Base-by-base conservation (phyloP, 2,888 invertebrate species). In the Temnothorax ravouxi region DNA sequence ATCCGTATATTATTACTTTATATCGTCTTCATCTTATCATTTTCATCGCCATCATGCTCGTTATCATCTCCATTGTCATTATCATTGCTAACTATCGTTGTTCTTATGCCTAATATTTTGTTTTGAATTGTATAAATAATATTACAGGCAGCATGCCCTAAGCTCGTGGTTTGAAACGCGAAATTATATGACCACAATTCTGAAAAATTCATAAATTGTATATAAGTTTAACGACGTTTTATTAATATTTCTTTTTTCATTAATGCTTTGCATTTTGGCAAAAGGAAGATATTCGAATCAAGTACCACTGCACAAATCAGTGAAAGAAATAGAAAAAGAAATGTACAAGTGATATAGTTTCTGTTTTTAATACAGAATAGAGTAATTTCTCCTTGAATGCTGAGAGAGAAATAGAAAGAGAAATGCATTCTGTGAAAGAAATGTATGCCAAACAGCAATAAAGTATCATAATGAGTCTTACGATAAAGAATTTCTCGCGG, bases 291-390 rank as follows among this genome's bases (percentile, higher is more conserved):
- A 69, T 89, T 77, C 64, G n/a, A 56, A 47, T 66, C 9, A 25
- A 59, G 80, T 87, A 86, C 67, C 67, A 84, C 86, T 87, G 89
- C 88, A 88, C 84, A 89, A 89, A 84, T 88, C 79, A 61, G 62
- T 67, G 61, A 75, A 74, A 81, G 41, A 50, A 50, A 18, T 0
- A 80, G 21, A n/a, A 34, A n/a, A 56, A 29, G 54, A n/a, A 66
- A 15, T 66, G 34, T 25, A n/a, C 41, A 66, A 34, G 41, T 44
- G 41, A 77, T 50, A 75, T 29, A 29, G 61, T 18, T 76, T 59
- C 2, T 72, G 41, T 71, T 59, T 34, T 44, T 21, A 50, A 44
- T 74, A 25, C 29, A 41, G n/a, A 56, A 8, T 56, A 71, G n/a
- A 79, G 18, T 15, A 9, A 44, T 47, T 67, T 79, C 67, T 82